A percentile compares a stretch with the other conserved stretches of the same genome.
phyloP scores from a whole-genome alignment of 1,140 invertebrate genomes.

The Eurosta solidaginis region DNA sequence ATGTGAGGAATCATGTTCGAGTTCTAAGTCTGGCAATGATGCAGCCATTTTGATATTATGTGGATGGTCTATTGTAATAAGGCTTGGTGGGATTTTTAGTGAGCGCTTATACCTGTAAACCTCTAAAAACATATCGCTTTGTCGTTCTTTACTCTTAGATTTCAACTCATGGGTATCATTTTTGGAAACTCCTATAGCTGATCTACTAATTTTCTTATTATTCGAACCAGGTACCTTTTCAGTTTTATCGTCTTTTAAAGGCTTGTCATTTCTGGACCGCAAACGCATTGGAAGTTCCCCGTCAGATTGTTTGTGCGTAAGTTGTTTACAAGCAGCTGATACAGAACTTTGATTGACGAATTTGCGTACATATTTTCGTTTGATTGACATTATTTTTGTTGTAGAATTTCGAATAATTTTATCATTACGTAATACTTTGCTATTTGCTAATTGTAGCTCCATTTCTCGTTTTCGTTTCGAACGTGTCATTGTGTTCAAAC shows the following conservation, averaged over 20 bases:
- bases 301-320: conserved; percentile 39
- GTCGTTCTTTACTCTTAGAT: conserved; percentile 33
- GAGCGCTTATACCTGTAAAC: conserved; percentile 80
- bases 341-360: conserved; percentile 34
- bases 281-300: conserved; percentile 44
- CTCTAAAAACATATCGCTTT: conserved; percentile 61
- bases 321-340: neutral
- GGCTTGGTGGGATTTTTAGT: conserved; percentile 73
- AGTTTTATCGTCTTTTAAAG: neutral
- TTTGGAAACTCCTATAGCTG: neutral
- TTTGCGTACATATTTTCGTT: conserved; percentile 52
- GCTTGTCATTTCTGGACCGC: conserved; percentile 32
- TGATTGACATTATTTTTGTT: conserved; percentile 44
- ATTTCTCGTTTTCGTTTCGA: conserved; percentile 56
- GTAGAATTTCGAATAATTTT: conserved; percentile 56
- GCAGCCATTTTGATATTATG: conserved; percentile 68
- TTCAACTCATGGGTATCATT: conserved; percentile 5
- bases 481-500: conserved; percentile 56
- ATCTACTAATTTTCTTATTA: neutral
- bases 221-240: conserved; percentile 9
- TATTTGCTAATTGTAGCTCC: conserved; percentile 53
- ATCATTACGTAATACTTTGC: conserved; percentile 56
- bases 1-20: neutral
- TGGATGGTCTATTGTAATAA: conserved; percentile 75
- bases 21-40: conserved; percentile 75